These are phyloP conservation scores for Jordanella pulchra DNA, from an alignment of 2,797 vertebrate genomes.

Conservation along the genomic window DNA sequence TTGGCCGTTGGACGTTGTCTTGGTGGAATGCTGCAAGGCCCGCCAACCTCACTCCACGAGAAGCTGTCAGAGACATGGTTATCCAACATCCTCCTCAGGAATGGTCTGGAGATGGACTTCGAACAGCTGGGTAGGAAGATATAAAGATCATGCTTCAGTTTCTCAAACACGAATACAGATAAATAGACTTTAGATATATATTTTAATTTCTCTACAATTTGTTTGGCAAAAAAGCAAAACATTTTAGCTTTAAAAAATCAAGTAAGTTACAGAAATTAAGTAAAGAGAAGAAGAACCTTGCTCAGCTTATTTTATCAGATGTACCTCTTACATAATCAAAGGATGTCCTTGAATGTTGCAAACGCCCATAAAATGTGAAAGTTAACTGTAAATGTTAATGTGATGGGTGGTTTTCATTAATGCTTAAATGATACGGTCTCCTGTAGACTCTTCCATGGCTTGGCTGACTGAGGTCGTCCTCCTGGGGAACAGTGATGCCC, in stretches of 20 bases:
- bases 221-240: not conserved
- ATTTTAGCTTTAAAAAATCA: not conserved
- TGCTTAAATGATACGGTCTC: slow-evolving; percentile 3
- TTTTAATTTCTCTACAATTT: slow-evolving; percentile 6
- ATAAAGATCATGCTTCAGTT: not conserved
- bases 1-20: slow-evolving; percentile 82
- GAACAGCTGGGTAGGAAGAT: slow-evolving; percentile 79
- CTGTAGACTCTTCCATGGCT: slow-evolving; percentile 71
- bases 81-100: slow-evolving; percentile 81
- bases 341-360: not conserved
- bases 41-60: slow-evolving; percentile 76
- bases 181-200: too few species aligned
- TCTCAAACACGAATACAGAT: slow-evolving; percentile 20
- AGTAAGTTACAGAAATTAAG: not conserved
- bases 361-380: not conserved
- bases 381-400: not conserved
- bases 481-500: slow-evolving; percentile 73
- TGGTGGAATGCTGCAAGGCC: slow-evolving; percentile 83
- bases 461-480: slow-evolving; percentile 81
- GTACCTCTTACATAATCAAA: slow-evolving; percentile 1
- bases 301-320: not conserved
- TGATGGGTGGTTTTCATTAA: not conserved
- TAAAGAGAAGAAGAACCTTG: too few species aligned
- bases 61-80: slow-evolving; percentile 81
- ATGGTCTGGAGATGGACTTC: slow-evolving; percentile 83